These are phyloP conservation scores for Pseudochaenichthys georgianus DNA, from an alignment of 2,797 vertebrate genomes.

Conservation along the genomic window DNA sequence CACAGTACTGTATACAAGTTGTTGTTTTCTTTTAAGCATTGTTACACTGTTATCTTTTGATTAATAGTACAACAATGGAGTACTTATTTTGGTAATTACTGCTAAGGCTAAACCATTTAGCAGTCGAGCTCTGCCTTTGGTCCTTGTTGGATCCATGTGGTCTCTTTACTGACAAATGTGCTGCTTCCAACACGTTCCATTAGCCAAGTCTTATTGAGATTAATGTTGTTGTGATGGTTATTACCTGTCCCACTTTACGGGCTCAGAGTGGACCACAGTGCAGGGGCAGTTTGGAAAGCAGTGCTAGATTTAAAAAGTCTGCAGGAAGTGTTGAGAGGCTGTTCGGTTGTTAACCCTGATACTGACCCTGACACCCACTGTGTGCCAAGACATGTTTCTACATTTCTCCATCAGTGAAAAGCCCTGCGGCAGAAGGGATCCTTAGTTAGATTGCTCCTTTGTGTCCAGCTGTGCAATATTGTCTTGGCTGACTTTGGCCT, in stretches of 20 bases:
- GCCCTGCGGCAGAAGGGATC: constrained; percentile 25
- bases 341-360: constrained; percentile 22
- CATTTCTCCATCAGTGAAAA: constrained; percentile 13
- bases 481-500: constrained; percentile 31
- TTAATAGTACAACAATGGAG: constrained; percentile 32
- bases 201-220: constrained; percentile 64
- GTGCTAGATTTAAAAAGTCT: constrained; percentile 13
- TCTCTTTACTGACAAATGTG: constrained; percentile 59
- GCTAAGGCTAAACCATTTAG: constrained; percentile 35
- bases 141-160: constrained; percentile 26
- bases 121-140: constrained; percentile 23
- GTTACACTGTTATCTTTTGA: constrained; percentile 32
- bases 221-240: constrained; percentile 62
- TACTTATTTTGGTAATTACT: constrained; percentile 37
- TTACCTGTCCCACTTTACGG: constrained; percentile 39
- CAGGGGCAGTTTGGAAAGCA: neutral
- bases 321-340: neutral
- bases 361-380: constrained; percentile 16
- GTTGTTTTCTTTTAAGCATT: neutral
- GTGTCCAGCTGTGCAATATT: constrained; percentile 45
- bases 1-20: neutral
- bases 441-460: constrained; percentile 41
- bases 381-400: constrained; percentile 9
- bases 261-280: constrained; percentile 1
- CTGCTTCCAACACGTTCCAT: constrained; percentile 46